These are phyloP conservation scores for Neoitamus cyanurus DNA, from an alignment of 2,888 invertebrate species.

Conservation along the genomic window DNA sequence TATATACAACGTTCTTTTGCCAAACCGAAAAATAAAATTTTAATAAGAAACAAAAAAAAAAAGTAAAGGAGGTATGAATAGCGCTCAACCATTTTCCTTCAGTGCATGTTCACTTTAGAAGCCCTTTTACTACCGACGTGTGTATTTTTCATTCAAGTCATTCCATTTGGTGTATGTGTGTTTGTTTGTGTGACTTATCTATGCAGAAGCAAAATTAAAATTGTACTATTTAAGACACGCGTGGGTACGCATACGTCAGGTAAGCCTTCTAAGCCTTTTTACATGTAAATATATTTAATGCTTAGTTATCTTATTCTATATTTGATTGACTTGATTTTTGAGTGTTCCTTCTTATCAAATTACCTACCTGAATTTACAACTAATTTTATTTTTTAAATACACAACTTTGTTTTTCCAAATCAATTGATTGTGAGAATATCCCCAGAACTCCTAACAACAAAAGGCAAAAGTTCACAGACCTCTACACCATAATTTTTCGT, in stretches of 20 bases:
- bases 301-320: not conserved
- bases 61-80: not conserved
- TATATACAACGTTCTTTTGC: conserved; percentile 14
- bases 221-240: not conserved
- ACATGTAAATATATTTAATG: not conserved
- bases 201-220: not conserved
- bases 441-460: not conserved
- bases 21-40: conserved; percentile 8
- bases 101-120: conserved; percentile 16
- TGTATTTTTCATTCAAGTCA: not conserved
- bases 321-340: not conserved
- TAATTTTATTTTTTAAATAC: not conserved
- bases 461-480: not conserved
- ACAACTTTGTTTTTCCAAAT: too few relatives aligned
- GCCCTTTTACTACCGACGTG: not conserved
- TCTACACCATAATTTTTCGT: not conserved
- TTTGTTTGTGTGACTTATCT: not conserved
- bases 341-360: not conserved
- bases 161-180: not conserved
- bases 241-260: not conserved
- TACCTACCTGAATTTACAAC: not conserved
- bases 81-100: conserved; percentile 25
- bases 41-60: not conserved
- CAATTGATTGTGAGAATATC: too few relatives aligned
- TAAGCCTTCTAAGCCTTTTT: not conserved